Conservation (phyloP, 1,140 invertebrate species). For the Neelides sp. region DNA sequence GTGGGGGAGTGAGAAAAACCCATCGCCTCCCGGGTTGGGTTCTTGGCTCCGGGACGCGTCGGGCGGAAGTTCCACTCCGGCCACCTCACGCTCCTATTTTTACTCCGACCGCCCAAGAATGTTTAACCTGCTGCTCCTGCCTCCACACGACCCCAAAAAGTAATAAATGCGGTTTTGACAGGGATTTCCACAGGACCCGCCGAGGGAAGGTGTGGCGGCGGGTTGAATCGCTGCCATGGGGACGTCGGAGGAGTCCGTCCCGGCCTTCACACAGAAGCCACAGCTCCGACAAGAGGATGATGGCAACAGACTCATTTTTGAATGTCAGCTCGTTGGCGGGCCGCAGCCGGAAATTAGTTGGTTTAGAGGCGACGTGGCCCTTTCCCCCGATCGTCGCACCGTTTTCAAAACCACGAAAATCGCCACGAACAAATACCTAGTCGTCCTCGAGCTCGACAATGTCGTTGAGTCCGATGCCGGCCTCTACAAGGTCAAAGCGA, state of each 20-base stretch:
- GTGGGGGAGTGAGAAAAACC: no score
- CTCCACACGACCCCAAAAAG: no score
- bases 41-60: no score
- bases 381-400: slow-evolving; percentile 68
- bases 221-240: slow-evolving; percentile 40
- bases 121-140: no score
- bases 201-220: background rate
- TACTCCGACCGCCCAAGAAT: no score
- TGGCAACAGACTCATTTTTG: slow-evolving; percentile 87
- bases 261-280: slow-evolving; percentile 93
- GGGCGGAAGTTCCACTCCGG: no score
- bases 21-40: no score
- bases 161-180: no score
- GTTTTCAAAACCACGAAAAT: slow-evolving; percentile 72
- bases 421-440: slow-evolving; percentile 71
- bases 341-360: slow-evolving; percentile 84
- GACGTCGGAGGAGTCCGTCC: slow-evolving; percentile 84
- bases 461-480: slow-evolving; percentile 92
- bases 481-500: slow-evolving; percentile 93
- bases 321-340: slow-evolving; percentile 74
- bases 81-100: no score
- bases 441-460: slow-evolving; percentile 83
- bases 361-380: slow-evolving; percentile 72
- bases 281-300: slow-evolving; percentile 89
- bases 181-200: no score